phyloP scores from a whole-genome alignment of 1,140 invertebrate species.

The Telenomus remus region DNA sequence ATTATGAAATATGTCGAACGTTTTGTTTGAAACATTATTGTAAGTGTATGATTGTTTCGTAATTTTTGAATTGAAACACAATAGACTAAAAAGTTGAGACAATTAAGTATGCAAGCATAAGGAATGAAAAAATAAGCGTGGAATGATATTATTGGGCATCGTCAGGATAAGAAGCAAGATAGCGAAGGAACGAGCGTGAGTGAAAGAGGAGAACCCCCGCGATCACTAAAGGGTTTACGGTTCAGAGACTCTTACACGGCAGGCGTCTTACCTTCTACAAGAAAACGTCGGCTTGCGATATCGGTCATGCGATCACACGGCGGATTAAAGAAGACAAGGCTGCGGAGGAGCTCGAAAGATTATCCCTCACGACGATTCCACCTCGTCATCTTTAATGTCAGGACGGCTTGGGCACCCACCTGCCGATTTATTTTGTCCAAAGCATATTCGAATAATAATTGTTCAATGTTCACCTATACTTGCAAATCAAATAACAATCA shows the following conservation, averaged over 20 bases:
- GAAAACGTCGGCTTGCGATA: constrained; percentile 69
- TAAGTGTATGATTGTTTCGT: too few species aligned
- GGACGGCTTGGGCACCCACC: constrained; percentile 11
- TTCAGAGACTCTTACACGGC: constrained; percentile 65
- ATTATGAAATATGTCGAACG: too few species aligned
- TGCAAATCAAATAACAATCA: too few species aligned
- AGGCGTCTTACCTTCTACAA: constrained; percentile 70
- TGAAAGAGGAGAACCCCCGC: constrained; percentile 63
- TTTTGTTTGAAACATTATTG: too few species aligned
- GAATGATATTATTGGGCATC: too few species aligned
- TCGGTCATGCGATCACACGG: constrained; percentile 71
- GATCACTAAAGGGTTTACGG: constrained; percentile 72
- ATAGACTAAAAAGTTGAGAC: too few species aligned
- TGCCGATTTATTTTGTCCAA: background rate
- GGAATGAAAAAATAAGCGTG: constrained; percentile 4
- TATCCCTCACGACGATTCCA: constrained; percentile 61
- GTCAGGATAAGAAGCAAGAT: too few species aligned
- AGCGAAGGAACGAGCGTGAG: constrained; percentile 42
- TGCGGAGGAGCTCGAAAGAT: constrained; percentile 64
- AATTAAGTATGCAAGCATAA: too few species aligned
- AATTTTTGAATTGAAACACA: too few species aligned
- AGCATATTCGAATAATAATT: too few species aligned
- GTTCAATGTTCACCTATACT: too few species aligned
- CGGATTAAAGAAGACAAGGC: constrained; percentile 69
- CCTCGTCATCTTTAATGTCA: constrained; percentile 40